phyloP scores from a whole-genome alignment of 2,113 vertebrate species.

The Hystrix brachyura region DNA sequence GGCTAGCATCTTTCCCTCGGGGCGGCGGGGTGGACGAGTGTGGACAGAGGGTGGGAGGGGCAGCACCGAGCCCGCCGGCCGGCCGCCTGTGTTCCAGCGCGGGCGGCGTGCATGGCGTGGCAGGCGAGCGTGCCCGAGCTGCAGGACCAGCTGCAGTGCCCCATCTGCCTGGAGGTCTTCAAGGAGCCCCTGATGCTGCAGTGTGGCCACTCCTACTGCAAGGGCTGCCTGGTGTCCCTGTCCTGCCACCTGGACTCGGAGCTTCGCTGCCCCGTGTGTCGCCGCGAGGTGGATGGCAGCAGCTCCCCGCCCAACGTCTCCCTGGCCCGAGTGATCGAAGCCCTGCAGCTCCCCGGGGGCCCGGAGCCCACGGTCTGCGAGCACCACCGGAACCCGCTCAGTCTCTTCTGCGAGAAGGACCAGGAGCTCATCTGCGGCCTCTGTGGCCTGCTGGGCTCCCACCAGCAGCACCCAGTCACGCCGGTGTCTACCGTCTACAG shows the following conservation, averaged over 20 bases:
- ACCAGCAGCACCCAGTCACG: constrained; percentile 90
- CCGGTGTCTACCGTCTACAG: constrained; percentile 90
- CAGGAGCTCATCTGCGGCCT: constrained; percentile 92
- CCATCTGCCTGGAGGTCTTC: constrained; percentile 92
- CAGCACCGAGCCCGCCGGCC: not conserved
- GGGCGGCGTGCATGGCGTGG: constrained; percentile 84
- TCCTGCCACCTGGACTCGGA: constrained; percentile 82
- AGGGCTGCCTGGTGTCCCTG: constrained; percentile 88
- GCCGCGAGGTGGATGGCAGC: constrained; percentile 86
- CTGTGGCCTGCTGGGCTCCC: constrained; percentile 91
- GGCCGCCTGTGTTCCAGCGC: not conserved
- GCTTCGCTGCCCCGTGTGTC: constrained; percentile 90
- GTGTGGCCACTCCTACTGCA: constrained; percentile 92
- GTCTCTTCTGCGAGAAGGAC: constrained; percentile 93
- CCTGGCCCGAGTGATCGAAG: constrained; percentile 89
- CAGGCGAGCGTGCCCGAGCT: constrained; percentile 85
- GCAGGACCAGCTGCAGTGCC: constrained; percentile 91
- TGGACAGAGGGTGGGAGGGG: not conserved
- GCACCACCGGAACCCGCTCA: constrained; percentile 91
- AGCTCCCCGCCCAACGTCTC: constrained; percentile 89
- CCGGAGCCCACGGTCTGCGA: constrained; percentile 85
- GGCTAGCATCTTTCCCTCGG: not conserved
- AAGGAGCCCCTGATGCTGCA: constrained; percentile 91
- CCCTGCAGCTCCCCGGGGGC: constrained; percentile 81
- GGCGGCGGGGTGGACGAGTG: not conserved